Evolutionary conservation across 2,113 vertebrate species (phyloP).

Genomic region (Psittacula cyanocephala): DNA sequence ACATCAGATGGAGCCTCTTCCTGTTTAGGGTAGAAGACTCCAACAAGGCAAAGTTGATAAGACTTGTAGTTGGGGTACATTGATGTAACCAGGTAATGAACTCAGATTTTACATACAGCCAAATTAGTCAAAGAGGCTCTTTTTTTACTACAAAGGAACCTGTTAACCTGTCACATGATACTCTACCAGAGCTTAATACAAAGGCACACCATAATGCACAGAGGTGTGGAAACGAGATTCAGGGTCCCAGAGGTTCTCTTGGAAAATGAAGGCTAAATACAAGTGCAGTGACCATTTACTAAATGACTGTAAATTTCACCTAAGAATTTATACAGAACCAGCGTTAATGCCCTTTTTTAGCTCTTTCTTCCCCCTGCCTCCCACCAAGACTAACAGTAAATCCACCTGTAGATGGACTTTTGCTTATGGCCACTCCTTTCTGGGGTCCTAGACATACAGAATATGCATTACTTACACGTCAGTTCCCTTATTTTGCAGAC

Average conservation of each 20-base stretch:
- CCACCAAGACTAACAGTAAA: not conserved
- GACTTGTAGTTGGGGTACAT: not conserved
- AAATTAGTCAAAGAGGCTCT: not conserved
- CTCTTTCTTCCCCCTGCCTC: not conserved
- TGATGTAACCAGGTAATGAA: not conserved
- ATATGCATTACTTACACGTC: fast-evolving
- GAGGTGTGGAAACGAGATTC: not conserved
- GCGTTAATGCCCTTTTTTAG: not conserved
- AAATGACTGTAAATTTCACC: not conserved
- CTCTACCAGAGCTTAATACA: not conserved
- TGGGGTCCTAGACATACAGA: not conserved
- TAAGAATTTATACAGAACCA: not conserved
- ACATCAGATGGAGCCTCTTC: not conserved
- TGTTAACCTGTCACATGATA: not conserved
- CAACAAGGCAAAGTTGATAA: not conserved
- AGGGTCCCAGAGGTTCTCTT: not conserved
- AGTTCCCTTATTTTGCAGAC: not conserved
- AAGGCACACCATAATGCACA: not conserved
- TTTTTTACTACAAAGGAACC: not conserved
- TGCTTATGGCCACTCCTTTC: not conserved
- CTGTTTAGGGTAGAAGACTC: not conserved
- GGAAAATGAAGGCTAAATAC: not conserved
- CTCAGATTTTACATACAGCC: not conserved
- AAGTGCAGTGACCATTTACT: not conserved
- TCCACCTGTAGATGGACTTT: not conserved